A percentile compares a stretch with the other conserved stretches of the same genome.
phyloP scores from a whole-genome alignment of 2,888 invertebrate species.

The Polyommatus icarus region DNA sequence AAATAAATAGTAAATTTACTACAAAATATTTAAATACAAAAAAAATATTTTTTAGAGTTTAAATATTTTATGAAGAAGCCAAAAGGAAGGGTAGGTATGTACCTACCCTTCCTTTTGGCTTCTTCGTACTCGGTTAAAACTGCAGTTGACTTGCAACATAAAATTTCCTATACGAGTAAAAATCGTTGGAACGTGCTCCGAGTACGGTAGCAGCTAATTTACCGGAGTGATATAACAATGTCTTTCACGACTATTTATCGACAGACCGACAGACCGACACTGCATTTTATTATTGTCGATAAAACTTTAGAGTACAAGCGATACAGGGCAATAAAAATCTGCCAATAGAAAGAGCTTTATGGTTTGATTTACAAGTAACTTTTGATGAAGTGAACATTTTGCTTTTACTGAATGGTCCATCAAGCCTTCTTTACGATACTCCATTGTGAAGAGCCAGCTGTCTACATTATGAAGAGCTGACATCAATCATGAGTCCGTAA shows the following conservation, averaged over 20 bases:
- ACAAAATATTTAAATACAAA: too few relatives aligned
- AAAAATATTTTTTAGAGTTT: too few relatives aligned
- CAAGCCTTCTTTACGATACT: too few relatives aligned
- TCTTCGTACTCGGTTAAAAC: not conserved
- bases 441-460: too few relatives aligned
- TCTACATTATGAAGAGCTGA: too few relatives aligned
- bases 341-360: not conserved
- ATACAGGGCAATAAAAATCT: not conserved
- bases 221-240: constrained; percentile 53
- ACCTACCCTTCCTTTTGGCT: too few relatives aligned
- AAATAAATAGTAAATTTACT: too few relatives aligned
- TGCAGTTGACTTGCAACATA: constrained; percentile 33
- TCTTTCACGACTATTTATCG: constrained; percentile 49
- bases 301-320: not conserved
- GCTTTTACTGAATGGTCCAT: too few relatives aligned
- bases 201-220: constrained; percentile 60
- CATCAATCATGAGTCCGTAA: too few relatives aligned
- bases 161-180: constrained; percentile 41
- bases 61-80: too few relatives aligned
- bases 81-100: too few relatives aligned
- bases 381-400: not conserved
- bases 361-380: not conserved
- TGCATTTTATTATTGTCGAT: constrained; percentile 26
- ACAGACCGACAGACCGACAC: constrained; percentile 19
- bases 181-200: constrained; percentile 59